Evolutionary conservation across 2,888 invertebrate genomes (phyloP).

Genomic region (Yponomeuta cagnagella): DNA sequence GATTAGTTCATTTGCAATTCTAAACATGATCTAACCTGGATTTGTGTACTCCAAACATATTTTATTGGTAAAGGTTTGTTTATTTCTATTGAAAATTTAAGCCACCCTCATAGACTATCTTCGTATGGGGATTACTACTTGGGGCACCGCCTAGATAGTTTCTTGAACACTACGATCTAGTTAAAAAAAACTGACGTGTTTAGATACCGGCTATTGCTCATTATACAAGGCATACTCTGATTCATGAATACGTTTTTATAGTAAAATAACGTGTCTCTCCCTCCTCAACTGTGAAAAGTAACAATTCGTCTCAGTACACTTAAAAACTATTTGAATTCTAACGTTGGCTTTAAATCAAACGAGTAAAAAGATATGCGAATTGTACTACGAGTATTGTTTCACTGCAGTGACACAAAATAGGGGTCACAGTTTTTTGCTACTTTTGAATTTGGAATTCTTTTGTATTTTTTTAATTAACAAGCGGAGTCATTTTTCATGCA

Average conservation of each 20-base stretch:
- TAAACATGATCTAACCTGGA: too few species aligned
- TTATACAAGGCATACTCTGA: neutral
- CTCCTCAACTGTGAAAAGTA: neutral
- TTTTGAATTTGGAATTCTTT: constrained; percentile 60
- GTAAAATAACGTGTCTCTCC: neutral
- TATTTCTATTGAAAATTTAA: too few species aligned
- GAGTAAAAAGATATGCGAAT: constrained; percentile 62
- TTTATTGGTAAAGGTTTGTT: too few species aligned
- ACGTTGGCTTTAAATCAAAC: constrained; percentile 61
- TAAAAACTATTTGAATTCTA: constrained; percentile 37
- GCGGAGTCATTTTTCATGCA: constrained; percentile 73
- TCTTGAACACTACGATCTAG: too few species aligned
- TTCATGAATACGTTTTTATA: neutral
- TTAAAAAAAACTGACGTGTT: too few species aligned
- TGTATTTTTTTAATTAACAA: constrained; percentile 67
- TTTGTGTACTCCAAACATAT: too few species aligned
- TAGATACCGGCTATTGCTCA: too few species aligned
- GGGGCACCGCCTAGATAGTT: too few species aligned
- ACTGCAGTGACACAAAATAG: constrained; percentile 49
- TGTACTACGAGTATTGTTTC: constrained; percentile 57
- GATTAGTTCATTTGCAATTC: too few species aligned
- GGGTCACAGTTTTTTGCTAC: constrained; percentile 52
- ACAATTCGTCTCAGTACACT: constrained; percentile 47
- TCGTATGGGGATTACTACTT: too few species aligned
- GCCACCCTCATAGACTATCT: too few species aligned